phyloP scores from a whole-genome alignment of 35 echinoderm and acorn worm genomes.

The Heliocidaris tuberculata region DNA sequence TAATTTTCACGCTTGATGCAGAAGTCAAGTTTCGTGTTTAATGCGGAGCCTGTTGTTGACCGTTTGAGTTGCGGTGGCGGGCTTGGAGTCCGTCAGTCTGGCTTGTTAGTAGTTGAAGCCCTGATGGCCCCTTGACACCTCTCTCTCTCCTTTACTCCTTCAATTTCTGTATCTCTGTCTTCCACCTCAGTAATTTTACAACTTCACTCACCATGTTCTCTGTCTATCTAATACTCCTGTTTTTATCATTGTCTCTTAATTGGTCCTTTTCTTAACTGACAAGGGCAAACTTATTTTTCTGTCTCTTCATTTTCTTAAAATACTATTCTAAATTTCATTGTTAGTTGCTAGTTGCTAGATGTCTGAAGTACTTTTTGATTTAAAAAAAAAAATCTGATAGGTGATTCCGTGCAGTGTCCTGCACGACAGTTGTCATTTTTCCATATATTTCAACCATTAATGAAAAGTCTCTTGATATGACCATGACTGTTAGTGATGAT shows the following conservation, averaged over 20 bases:
- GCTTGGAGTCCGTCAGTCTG: constrained; percentile 20
- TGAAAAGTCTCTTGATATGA: no score
- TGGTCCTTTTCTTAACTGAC: neutral
- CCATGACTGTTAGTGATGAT: no score
- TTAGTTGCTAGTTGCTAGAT: no score
- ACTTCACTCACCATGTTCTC: neutral
- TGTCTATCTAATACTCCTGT: neutral
- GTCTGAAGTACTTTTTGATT: no score
- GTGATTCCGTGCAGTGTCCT: no score
- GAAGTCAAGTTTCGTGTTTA: constrained; percentile 23
- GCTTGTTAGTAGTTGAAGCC: neutral
- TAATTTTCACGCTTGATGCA: constrained; percentile 32
- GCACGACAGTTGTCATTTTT: no score
- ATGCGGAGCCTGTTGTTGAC: constrained; percentile 10
- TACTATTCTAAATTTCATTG: no score
- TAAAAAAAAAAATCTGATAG: no score
- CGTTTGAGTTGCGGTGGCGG: constrained; percentile 5
- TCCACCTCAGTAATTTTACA: neutral
- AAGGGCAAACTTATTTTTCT: no score
- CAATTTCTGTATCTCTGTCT: neutral
- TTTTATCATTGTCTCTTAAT: neutral
- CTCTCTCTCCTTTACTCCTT: neutral
- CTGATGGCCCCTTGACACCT: neutral
- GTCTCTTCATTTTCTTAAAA: no score
- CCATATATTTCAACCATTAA: no score